Evolutionary conservation across 2,113 vertebrate genomes (phyloP), one percentile per base, ranked within the genome.

Genomic region (Acanthisitta chloris): DNA sequence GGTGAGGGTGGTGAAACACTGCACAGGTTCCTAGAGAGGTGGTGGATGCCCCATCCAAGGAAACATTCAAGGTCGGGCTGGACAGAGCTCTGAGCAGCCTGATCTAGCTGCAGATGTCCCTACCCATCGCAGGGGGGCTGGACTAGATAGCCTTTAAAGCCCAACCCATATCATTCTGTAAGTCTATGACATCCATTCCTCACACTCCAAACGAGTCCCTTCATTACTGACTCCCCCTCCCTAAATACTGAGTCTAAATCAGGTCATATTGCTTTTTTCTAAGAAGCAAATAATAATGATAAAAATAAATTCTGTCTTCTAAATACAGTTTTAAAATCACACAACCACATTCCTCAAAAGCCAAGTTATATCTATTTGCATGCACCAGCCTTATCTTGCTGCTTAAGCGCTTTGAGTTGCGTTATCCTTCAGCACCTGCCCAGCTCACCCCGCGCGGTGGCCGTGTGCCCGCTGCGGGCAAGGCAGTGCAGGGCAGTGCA

Each of bases 381-480:
- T 3, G 8, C 6, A 9, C 20, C 42, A 38, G 15, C 21, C 55
- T 21, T 16, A 28, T 14, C 28, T 18, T 31, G 55, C 52, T 42
- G 34, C 51, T 58, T 23, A 29, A 26, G 13, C 3, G 13, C 33
- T 31, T 49, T 49, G 23, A 58, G 26, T 3, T 6, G 52, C 2
- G 10, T 34, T 19, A 28, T 2, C 71, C 24, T 36, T 31, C 55
- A 49, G 70, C 65, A 36, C 2, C 55, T 21, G 40, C 49, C 10
- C 57, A 21, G 0, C 20, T 2, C 10, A 10, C 16, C 19, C 19
- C 26, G 4, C 28, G 4, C 36, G n/a, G n/a, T n/a, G n/a, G n/a
- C n/a, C n/a, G n/a, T n/a, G n/a, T n/a, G n/a, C n/a, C n/a, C n/a
- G n/a, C n/a, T n/a, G n/a, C n/a, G n/a, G n/a, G n/a, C n/a, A n/a